A percentile compares a stretch with the other conserved stretches of the same genome.
Conservation (phyloP, 2,797 vertebrate genomes). For the Gephyroberyx darwinii region DNA sequence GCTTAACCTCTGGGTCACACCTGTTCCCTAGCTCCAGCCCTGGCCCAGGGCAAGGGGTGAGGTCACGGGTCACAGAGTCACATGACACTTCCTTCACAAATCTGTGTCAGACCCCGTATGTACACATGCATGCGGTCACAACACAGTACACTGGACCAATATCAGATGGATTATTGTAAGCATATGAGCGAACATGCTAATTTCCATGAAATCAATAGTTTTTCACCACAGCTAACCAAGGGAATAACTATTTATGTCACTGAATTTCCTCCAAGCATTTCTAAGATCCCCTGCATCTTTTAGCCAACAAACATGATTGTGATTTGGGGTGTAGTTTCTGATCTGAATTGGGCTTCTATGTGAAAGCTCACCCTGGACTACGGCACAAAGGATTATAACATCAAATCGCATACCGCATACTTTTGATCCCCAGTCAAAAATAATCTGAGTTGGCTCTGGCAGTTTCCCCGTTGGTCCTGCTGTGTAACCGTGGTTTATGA, state of each 20-base stretch:
- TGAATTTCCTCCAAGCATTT: conserved; percentile 5
- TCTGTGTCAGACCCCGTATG: conserved; percentile 31
- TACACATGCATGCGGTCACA: conserved; percentile 24
- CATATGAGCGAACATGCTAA: not conserved
- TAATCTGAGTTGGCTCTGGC: not conserved
- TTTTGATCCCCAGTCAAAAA: not conserved
- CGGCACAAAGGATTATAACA: too few species aligned
- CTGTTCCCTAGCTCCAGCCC: conserved; percentile 72
- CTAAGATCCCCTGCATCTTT: not conserved
- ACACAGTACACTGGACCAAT: not conserved
- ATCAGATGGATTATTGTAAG: not conserved
- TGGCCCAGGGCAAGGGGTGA: conserved; percentile 46
- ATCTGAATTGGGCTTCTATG: too few species aligned
- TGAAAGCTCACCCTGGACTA: too few species aligned
- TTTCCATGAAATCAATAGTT: not conserved
- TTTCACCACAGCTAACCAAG: not conserved
- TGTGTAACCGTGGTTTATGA: too few species aligned
- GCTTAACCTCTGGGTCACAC: conserved; percentile 72
- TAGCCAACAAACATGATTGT: not conserved
- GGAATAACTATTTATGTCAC: conserved; percentile 33
- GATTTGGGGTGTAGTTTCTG: not conserved
- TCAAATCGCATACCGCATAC: too few species aligned
- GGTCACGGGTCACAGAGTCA: conserved; percentile 64
- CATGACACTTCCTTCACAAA: conserved; percentile 60
- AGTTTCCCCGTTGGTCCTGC: too few species aligned